phyloP scores from a whole-genome alignment of 2,888 invertebrate genomes.

The Stenolophus ochropezus region DNA sequence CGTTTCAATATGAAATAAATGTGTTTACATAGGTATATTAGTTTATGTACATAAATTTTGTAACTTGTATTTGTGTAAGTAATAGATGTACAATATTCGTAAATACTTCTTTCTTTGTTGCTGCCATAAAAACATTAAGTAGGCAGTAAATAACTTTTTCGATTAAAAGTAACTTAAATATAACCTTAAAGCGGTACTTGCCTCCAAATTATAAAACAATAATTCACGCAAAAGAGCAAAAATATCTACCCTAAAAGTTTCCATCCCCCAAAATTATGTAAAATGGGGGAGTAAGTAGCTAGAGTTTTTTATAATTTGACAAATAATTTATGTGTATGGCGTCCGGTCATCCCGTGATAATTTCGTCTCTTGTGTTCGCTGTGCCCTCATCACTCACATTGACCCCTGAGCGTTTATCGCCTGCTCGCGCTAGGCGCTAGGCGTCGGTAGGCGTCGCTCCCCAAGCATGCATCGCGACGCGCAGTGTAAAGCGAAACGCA shows the following conservation, averaged over 20 bases:
- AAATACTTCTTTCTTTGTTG: neutral
- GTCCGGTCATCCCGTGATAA: conserved; percentile 37
- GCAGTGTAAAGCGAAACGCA: neutral
- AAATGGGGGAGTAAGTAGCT: conserved; percentile 25
- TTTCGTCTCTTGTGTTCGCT: conserved; percentile 30
- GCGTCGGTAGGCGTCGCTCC: neutral
- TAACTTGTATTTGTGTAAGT: neutral
- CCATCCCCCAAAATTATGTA: conserved; percentile 15
- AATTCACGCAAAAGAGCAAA: conserved; percentile 28
- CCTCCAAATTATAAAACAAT: conserved; percentile 30
- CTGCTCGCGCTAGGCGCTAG: neutral
- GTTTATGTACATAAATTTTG: too few species aligned
- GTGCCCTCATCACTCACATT: conserved; percentile 27
- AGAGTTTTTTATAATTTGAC: conserved; percentile 38
- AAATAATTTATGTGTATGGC: conserved; percentile 37
- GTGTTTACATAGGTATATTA: too few species aligned
- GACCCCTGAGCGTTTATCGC: conserved; percentile 21
- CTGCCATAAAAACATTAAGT: neutral
- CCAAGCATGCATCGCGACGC: neutral
- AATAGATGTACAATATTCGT: neutral
- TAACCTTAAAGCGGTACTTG: conserved; percentile 11
- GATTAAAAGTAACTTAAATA: conserved; percentile 4
- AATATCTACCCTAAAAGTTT: conserved; percentile 17
- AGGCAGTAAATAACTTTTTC: conserved; percentile 21
- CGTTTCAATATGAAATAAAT: too few species aligned